Evolutionary conservation across 2,113 vertebrate species (phyloP).

Genomic region (Prunella fulvescens): DNA sequence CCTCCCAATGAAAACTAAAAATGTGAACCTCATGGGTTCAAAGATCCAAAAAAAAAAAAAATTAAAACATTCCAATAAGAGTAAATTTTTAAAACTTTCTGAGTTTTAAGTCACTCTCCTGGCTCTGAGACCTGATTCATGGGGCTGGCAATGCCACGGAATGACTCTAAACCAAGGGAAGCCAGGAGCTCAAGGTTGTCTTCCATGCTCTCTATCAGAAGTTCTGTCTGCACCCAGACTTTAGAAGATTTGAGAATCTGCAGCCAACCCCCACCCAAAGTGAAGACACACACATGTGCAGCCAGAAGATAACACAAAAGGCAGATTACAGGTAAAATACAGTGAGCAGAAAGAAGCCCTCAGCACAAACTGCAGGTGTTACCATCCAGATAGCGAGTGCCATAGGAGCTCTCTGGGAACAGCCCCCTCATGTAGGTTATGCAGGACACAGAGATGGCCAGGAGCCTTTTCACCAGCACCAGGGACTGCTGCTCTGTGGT

Average conservation of each 20-base stretch:
- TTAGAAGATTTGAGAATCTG: neutral
- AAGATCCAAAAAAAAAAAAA: neutral
- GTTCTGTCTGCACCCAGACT: neutral
- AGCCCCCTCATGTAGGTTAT: constrained; percentile 76
- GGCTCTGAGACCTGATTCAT: neutral
- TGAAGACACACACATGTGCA: neutral
- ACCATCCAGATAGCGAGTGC: constrained; percentile 73
- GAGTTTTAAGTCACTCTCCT: neutral
- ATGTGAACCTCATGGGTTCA: neutral
- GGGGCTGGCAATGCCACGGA: neutral
- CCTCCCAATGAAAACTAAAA: neutral
- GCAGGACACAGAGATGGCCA: constrained; percentile 72
- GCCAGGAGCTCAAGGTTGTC: neutral
- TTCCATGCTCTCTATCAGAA: neutral
- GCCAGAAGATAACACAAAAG: neutral
- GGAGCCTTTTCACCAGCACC: constrained; percentile 71
- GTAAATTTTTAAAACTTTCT: neutral
- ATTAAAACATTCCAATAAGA: neutral
- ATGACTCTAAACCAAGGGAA: neutral
- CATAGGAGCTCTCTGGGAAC: constrained; percentile 75
- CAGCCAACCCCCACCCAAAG: neutral
- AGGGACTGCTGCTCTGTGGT: constrained; percentile 62
- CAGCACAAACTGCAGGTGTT: neutral
- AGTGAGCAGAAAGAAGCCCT: neutral
- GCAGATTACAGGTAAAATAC: fast-evolving